Base-by-base conservation (phyloP, 2,888 invertebrate species). In the Philhelius pedissequus region DNA sequence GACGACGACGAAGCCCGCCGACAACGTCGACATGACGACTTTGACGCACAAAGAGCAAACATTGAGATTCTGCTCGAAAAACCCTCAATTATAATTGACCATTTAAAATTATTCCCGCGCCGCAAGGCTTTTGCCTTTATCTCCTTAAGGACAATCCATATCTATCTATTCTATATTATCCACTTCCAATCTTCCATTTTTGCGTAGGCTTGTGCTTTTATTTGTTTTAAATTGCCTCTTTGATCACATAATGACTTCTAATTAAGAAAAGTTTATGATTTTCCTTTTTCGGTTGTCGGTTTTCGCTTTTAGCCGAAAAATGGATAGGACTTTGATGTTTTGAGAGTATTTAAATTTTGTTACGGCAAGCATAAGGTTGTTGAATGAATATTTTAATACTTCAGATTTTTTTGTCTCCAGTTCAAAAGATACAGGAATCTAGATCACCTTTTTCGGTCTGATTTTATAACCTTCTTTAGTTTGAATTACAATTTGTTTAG, bases 221-320 rank as follows among this genome's bases (percentile, higher is more conserved):
- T 84, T 84, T 80, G 76, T 68, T 75, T 73, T 73, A 69, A 90
- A 90, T 89, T 90, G 88, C 88, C 87, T 88, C 89, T 89, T 89
- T 89, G 89, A 90, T 89, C 90, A 88, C 89, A 89, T 89, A 89
- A 90, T 89, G 88, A 87, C 86, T 88, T 88, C 90, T 90, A 90
- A 90, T 90, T 90, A 89, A 89, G 89, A 35, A 89, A 89, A 87
- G 87, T 88, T 88, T 88, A 73, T 87, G 86, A 87, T 87, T 84
- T 86, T 32, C 50, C 40, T 30, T 50, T 52, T 20, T 30, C 35
- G 56, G 20, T 32, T n/a, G n/a, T n/a, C n/a, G n/a, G n/a, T 50
- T 52, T 20, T 30, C 35, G 56, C 15, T 32, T 68, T 50, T 18
- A 35, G 25, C 13, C 50, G 18, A 40, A 7, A 56, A 56, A 62